These are phyloP conservation scores for Macrotis lagotis DNA, from an alignment of 2,113 vertebrate species.

Conservation along the genomic window DNA sequence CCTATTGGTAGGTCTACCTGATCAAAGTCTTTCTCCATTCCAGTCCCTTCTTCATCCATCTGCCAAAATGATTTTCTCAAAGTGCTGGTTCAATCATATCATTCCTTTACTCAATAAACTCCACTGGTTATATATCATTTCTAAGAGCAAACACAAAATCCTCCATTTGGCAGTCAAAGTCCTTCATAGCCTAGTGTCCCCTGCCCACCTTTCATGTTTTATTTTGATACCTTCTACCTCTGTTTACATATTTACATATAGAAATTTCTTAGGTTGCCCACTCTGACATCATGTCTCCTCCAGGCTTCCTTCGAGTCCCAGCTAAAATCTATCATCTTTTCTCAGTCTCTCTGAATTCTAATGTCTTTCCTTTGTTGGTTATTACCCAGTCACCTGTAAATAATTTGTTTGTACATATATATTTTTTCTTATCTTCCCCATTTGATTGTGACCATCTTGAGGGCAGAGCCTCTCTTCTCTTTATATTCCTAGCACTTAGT, in stretches of 20 bases:
- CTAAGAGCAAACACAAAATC: not conserved
- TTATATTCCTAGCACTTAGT: not conserved
- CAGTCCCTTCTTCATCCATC: not conserved
- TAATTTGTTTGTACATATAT: not conserved
- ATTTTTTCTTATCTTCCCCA: fast-evolving
- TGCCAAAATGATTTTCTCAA: not conserved
- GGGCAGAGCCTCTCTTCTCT: not conserved
- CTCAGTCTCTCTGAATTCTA: not conserved
- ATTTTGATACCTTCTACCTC: not conserved
- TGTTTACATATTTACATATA: not conserved
- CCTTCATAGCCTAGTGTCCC: not conserved
- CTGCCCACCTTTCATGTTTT: not conserved
- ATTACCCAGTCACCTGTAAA: not conserved
- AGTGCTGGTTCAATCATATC: not conserved
- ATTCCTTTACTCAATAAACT: not conserved
- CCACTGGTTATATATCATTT: not conserved
- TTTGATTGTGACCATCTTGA: not conserved
- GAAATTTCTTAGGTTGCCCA: not conserved
- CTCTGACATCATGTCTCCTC: not conserved
- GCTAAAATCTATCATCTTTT: not conserved
- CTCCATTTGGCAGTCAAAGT: not conserved
- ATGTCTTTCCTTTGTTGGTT: not conserved
- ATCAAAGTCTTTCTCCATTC: not conserved
- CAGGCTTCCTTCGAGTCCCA: not conserved
- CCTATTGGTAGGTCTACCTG: not conserved